Conservation (phyloP, 64 coral and sea anemone genomes). For the Catalaphyllia jardinei region DNA sequence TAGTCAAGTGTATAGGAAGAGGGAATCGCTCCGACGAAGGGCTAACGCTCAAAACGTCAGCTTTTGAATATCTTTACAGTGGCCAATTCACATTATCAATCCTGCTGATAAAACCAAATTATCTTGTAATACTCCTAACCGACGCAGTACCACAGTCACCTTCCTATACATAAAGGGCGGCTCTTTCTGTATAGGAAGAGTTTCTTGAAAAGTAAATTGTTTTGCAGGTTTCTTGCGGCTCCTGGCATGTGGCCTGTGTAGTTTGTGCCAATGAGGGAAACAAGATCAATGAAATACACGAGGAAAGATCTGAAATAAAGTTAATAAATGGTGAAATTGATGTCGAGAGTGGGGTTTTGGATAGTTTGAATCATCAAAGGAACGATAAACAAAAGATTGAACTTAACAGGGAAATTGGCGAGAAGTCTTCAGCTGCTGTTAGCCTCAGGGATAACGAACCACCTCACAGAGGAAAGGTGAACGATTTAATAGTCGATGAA, state of each 20-base stretch:
- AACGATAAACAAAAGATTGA: background rate
- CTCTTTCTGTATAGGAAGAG: background rate
- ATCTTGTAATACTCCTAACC: too few relatives aligned
- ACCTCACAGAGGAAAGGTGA: background rate
- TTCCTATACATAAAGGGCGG: too few relatives aligned
- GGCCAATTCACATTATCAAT: too few relatives aligned
- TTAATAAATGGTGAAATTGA: background rate
- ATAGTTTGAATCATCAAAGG: background rate
- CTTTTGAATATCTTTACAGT: too few relatives aligned
- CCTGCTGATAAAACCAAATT: too few relatives aligned
- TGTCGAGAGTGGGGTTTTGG: background rate
- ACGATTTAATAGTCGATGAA: background rate
- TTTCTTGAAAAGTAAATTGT: background rate
- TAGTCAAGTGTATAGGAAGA: background rate
- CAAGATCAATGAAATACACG: background rate
- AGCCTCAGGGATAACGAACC: background rate
- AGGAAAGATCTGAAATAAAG: background rate
- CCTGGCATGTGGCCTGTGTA: constrained; percentile 88
- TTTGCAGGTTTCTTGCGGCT: constrained; percentile 80
- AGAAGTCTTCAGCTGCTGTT: background rate
- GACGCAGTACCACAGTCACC: too few relatives aligned
- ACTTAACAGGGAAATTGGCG: background rate
- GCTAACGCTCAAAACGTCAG: too few relatives aligned
- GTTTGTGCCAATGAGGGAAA: constrained; percentile 9
- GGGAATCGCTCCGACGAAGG: too few relatives aligned